Evolutionary conservation across 2,113 vertebrate species (phyloP).

Genomic region (Bos javanicus): DNA sequence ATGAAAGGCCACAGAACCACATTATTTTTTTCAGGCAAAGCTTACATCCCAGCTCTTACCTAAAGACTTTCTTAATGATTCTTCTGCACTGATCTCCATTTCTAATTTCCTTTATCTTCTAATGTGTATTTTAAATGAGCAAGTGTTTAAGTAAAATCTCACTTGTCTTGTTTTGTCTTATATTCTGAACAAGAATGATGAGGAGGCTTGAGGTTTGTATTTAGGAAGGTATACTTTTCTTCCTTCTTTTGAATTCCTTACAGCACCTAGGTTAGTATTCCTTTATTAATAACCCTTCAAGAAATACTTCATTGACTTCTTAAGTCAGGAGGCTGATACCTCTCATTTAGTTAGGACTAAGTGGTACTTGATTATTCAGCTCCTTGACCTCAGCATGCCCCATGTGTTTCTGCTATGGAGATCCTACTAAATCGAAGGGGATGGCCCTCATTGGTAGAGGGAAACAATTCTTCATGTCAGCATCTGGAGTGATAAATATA

Average conservation of each 20-base stretch:
- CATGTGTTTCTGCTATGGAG: background rate
- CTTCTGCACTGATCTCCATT: background rate
- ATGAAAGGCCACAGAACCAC: background rate
- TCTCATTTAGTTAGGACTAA: background rate
- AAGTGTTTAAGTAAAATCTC: background rate
- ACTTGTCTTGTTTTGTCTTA: background rate
- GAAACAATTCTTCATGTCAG: background rate
- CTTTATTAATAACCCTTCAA: background rate
- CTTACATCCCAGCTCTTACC: background rate
- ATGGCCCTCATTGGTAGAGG: background rate
- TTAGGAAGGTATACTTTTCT: background rate
- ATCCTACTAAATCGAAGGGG: background rate
- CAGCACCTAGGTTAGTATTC: background rate
- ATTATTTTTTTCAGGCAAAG: background rate
- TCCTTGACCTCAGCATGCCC: background rate
- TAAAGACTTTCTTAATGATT: background rate
- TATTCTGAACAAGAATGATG: background rate
- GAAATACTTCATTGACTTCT: background rate
- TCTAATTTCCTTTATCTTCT: background rate
- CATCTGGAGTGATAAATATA: background rate
- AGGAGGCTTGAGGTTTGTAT: background rate
- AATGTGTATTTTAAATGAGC: background rate
- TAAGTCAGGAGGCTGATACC: background rate
- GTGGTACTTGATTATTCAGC: background rate
- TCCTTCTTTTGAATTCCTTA: background rate